Percentiles rank a stretch among this genome's conserved stretches.
phyloP scores from a whole-genome alignment of 2,113 vertebrate genomes.

The Hemibagrus wyckioides region DNA sequence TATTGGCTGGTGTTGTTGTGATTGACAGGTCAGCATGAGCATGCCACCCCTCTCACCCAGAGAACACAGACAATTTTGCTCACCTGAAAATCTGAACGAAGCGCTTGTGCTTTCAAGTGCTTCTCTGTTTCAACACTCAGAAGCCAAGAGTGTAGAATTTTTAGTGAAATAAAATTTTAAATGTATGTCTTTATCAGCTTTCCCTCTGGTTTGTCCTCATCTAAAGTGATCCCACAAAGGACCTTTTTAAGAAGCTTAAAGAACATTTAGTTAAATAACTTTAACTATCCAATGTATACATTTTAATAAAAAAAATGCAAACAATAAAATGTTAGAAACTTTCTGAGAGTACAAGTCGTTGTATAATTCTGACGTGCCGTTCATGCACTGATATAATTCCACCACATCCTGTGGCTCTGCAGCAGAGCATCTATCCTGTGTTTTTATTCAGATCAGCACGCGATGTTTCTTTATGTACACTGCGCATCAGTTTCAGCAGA shows the following conservation, averaged over 20 bases:
- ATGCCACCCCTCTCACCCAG: neutral
- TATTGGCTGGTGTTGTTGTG: neutral
- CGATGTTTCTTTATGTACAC: conserved; percentile 6
- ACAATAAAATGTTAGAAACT: neutral
- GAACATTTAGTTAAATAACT: neutral
- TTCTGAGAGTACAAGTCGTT: neutral
- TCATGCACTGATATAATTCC: neutral
- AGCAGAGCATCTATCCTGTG: neutral
- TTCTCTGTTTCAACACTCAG: neutral
- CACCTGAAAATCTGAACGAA: neutral
- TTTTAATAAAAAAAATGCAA: neutral
- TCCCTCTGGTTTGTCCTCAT: neutral
- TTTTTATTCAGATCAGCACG: neutral
- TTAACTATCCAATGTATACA: neutral
- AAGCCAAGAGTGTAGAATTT: neutral
- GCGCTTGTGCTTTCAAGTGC: no score
- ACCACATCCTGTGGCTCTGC: neutral
- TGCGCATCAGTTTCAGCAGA: conserved; percentile 10
- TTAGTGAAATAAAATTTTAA: neutral
- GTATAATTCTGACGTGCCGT: neutral
- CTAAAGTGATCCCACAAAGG: neutral
- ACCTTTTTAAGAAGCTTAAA: neutral
- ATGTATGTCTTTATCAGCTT: neutral
- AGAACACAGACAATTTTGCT: neutral
- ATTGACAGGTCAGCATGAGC: neutral